phyloP scores from a whole-genome alignment of 2,888 invertebrate species.

The Aleiodes leptofemur region DNA sequence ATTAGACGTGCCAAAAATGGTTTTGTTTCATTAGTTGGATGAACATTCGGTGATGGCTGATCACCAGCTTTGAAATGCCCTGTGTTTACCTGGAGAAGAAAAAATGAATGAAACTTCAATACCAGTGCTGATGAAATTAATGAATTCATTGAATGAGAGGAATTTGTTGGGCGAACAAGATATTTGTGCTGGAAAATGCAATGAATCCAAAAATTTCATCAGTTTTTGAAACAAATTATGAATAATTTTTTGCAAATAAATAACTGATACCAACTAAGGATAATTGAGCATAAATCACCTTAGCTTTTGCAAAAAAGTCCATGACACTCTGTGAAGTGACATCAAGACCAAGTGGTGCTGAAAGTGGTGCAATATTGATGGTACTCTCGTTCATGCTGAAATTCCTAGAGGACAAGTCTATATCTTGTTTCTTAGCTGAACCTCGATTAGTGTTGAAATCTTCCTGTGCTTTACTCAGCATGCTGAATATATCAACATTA shows the following conservation, averaged over 20 bases:
- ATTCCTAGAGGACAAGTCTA: conserved; percentile 51
- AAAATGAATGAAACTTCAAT: neutral
- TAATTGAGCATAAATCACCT: conserved; percentile 59
- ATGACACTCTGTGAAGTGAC: conserved; percentile 89
- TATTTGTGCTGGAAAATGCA: too few relatives aligned
- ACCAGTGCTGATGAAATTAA: neutral
- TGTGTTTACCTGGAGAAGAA: conserved; percentile 66
- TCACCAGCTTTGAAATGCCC: conserved; percentile 70
- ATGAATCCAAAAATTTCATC: too few relatives aligned
- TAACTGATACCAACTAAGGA: neutral
- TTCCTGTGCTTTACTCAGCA: conserved; percentile 93
- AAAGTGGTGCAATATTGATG: conserved; percentile 65
- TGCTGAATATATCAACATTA: conserved; percentile 86
- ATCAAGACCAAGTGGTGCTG: conserved; percentile 78
- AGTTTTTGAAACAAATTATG: too few relatives aligned
- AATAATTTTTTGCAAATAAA: neutral
- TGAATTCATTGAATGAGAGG: too few relatives aligned
- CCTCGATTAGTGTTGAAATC: conserved; percentile 84
- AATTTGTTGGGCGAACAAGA: neutral
- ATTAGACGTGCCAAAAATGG: conserved; percentile 84
- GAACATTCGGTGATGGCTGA: conserved; percentile 65
- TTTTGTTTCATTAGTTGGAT: conserved; percentile 79
- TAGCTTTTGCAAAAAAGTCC: conserved; percentile 90
- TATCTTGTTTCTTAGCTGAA: conserved; percentile 55
- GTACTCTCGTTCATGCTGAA: conserved; percentile 40